Evolutionary conservation across 2,113 vertebrate species (phyloP), one percentile per base, ranked within the genome.

Genomic region (Condylura cristata): DNA sequence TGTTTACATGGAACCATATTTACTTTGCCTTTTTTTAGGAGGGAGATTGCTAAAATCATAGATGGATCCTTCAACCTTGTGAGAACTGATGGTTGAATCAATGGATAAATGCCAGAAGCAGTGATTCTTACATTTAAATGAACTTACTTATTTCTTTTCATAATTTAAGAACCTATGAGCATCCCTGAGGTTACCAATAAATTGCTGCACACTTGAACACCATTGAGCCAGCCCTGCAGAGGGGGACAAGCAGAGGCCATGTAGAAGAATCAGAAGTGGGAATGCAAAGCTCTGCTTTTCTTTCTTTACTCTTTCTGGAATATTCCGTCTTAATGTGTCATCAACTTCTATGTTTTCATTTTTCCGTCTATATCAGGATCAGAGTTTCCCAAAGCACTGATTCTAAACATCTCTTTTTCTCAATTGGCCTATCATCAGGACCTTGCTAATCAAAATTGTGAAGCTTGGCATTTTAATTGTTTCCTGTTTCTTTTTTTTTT

Each of bases 381-480:
- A 44, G 26, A 6, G 10, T 72, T n/a, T 83, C 58, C 66, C 61
- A 76, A 90, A 87, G 39, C 60, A 46, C 41, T 65, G 28, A 68
- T 75, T 86, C 63, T 30, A 68, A 89, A 74, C 34, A 58, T 37
- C 16, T 51, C 4, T 70, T 83, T 90, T 86, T 81, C 46, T 89
- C 70, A 63, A 74, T 58, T 65, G n/a, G 8, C 17, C 37, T 80
- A 65, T 46, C 28, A n/a, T 81, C 26, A 70, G 44, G 51, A 80
- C 4, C 8, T 76, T 66, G 22, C n/a, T 90, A 80, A 46, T 39
- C 60, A 65, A 89, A 84, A 74, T 72, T 56, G 34, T 7, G 63
- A 86, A 39, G 28, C 41, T 71, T 75, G n/a, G 46, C 32, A n/a
- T 95, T 86, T 97, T 32, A 6, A 76, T 79, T 83, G 18, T 79